phyloP scores from a whole-genome alignment of 2,797 vertebrate genomes.

The Sebastes trivittatus region DNA sequence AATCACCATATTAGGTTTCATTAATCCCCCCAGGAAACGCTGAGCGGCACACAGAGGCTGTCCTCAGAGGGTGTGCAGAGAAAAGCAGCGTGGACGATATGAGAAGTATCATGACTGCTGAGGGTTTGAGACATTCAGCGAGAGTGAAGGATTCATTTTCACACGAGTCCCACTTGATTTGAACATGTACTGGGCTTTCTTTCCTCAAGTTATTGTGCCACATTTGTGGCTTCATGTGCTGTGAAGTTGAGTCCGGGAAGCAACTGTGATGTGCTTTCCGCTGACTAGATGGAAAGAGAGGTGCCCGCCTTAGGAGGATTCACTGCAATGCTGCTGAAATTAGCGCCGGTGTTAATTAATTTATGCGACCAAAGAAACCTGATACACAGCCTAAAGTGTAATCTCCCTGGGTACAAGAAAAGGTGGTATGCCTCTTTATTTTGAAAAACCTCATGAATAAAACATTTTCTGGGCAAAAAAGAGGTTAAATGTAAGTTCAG shows the following conservation, averaged over 20 bases:
- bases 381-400: slow-evolving; percentile 43
- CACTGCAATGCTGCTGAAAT: slow-evolving; percentile 66
- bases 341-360: slow-evolving; percentile 69
- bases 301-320: slow-evolving; percentile 63
- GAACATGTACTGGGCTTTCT: slow-evolving; percentile 31
- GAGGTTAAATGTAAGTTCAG: slow-evolving; percentile 24
- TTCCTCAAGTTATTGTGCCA: slow-evolving; percentile 29
- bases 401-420: slow-evolving; percentile 27
- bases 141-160: slow-evolving; percentile 40
- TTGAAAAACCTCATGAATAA: slow-evolving; percentile 43
- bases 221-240: slow-evolving; percentile 20
- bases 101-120: slow-evolving; percentile 5
- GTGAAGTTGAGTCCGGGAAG: slow-evolving; percentile 46
- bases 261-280: slow-evolving; percentile 59
- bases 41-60: slow-evolving; percentile 14
- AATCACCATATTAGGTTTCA: slow-evolving; percentile 53
- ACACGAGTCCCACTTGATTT: slow-evolving; percentile 45
- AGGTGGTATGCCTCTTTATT: slow-evolving; percentile 19
- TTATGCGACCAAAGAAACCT: slow-evolving; percentile 57
- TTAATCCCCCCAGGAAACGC: slow-evolving; percentile 57
- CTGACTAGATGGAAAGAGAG: slow-evolving; percentile 73
- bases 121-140: slow-evolving; percentile 28
- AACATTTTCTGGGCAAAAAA: slow-evolving; percentile 3
- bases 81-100: slow-evolving; percentile 10
- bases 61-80: slow-evolving; percentile 7